Evolutionary conservation across 2,888 invertebrate genomes (phyloP).

Genomic region (Watsonalla cultraria): DNA sequence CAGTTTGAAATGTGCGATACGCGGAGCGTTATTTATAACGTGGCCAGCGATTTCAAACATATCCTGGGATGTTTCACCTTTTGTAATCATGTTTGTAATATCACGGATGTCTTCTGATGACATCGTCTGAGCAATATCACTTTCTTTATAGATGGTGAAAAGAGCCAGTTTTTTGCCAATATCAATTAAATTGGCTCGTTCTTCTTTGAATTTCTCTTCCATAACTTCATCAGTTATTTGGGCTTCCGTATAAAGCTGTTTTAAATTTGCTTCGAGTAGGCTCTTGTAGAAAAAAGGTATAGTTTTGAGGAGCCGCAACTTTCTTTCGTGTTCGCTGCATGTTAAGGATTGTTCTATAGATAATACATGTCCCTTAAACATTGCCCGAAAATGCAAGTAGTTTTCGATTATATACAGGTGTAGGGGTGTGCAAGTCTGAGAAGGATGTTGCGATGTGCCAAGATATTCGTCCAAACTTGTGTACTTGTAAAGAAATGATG

Average conservation of each 20-base stretch:
- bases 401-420: too few species aligned
- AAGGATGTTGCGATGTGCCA: too few species aligned
- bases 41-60: constrained; percentile 23
- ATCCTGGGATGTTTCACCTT: constrained; percentile 26
- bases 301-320: constrained; percentile 22
- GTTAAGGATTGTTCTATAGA: constrained; percentile 22
- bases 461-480: too few species aligned
- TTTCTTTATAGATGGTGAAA: constrained; percentile 30
- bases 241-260: constrained; percentile 13
- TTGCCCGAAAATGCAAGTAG: too few species aligned
- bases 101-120: constrained; percentile 26
- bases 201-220: constrained; percentile 6
- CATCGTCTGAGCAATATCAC: constrained; percentile 26
- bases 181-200: constrained; percentile 20
- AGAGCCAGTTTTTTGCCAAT: constrained; percentile 33
- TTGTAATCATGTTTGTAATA: constrained; percentile 22
- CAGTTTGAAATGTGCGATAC: constrained; percentile 31
- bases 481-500: too few species aligned
- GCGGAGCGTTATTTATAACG: constrained; percentile 30
- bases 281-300: constrained; percentile 23
- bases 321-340: constrained; percentile 16
- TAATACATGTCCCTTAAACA: too few species aligned
- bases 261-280: constrained; percentile 28
- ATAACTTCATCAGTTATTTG: constrained; percentile 8
- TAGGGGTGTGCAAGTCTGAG: too few species aligned